A percentile compares a stretch with the other conserved stretches of the same genome.
phyloP scores from a whole-genome alignment of 2,113 vertebrate species.

The human region DNA sequence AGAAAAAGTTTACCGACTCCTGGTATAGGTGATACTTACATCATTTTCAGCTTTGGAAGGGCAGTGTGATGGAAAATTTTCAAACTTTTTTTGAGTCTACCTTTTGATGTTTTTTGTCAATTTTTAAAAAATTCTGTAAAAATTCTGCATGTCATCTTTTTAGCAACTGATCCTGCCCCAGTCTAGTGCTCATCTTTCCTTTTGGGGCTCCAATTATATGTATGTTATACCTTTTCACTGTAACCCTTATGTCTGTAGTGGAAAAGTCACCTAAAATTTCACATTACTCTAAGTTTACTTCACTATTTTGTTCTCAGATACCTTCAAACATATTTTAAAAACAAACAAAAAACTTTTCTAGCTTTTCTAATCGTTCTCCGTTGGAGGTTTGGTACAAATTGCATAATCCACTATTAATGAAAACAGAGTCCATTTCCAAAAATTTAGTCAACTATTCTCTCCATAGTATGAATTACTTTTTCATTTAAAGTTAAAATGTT shows the following conservation, averaged over 20 bases:
- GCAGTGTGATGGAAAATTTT: neutral
- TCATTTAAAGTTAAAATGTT: constrained; percentile 19
- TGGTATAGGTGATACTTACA: neutral
- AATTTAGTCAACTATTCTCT: neutral
- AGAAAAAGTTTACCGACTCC: neutral
- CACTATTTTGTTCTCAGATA: neutral
- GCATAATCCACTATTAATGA: neutral
- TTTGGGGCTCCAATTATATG: neutral
- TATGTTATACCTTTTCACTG: neutral
- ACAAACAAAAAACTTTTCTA: neutral
- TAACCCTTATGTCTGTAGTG: neutral
- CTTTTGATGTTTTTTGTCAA: neutral
- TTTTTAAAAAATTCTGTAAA: neutral
- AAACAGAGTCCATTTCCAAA: neutral
- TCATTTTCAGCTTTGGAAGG: neutral
- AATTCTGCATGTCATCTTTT: neutral
- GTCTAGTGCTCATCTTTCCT: neutral
- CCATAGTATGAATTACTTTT: neutral
- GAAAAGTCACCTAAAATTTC: neutral
- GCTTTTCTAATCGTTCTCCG: neutral
- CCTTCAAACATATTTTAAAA: neutral
- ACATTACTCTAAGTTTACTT: neutral
- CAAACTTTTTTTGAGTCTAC: neutral
- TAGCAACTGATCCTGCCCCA: neutral
- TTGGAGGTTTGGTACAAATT: neutral